Base-by-base conservation (phyloP, 2,888 invertebrate genomes). In the Tipula vernalis region DNA sequence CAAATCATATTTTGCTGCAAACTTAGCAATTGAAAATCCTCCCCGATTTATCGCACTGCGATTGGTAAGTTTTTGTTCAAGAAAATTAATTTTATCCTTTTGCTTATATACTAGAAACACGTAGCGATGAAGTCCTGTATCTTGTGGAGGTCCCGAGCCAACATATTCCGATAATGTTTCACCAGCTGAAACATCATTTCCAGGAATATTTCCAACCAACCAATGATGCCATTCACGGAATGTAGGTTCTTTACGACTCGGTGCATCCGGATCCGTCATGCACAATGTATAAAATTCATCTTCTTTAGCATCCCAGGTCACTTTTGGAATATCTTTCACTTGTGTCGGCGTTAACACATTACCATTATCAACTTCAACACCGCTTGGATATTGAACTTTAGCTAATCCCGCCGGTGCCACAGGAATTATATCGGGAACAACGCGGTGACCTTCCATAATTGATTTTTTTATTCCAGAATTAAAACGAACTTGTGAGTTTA, bases 181-280 rank as follows among this genome's bases (percentile, higher is more conserved):
- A 86, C 95, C 95, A 83, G 92, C 91, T 0, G 89, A 88, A n/a
- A 95, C 89, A 86, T 94, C 91, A 86, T 90, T 90, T 36, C 93
- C 94, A 5, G 94, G 94, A 89, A 95, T 93, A 89, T 95, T 95
- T 44, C 92, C 93, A 13, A 95, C 93, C 6, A 87, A 84, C 95
- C 95, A 95, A 89, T 95, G 95, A 88, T 94, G 94, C 93, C 94
- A 94, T 90, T 95, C 95, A 10, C 94, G 92, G 88, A 92, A 93
- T 87, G 91, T 93, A 0, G 94, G 95, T 36, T 93, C 91, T 47
- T 91, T 89, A 36, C 95, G 92, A 87, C 93, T 93, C 8, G 95
- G 95, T 0, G 95, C 95, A 91, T 96, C 96, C 0, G 91, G 91
- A 95, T 97, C 97, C 86, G 96, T 96, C 96, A 97, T 95, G 89